These are phyloP conservation scores for Mycteria americana DNA, from an alignment of 2,797 vertebrate genomes.

Conservation along the genomic window DNA sequence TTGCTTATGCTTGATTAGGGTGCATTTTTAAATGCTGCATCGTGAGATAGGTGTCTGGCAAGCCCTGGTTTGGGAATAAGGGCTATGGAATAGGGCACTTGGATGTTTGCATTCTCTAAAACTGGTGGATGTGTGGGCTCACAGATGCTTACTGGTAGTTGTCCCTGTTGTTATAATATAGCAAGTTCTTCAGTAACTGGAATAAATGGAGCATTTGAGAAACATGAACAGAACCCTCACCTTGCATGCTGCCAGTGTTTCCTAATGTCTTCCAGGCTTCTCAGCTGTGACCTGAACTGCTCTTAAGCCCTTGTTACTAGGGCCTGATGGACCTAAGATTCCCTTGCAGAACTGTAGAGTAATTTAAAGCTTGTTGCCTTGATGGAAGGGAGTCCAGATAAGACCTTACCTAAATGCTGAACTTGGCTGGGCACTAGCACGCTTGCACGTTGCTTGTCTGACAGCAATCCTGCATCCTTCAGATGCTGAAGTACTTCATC, in stretches of 20 bases:
- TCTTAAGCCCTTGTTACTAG: background rate
- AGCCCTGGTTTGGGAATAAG: background rate
- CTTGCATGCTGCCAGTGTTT: background rate
- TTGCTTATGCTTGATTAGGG: background rate
- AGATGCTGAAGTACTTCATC: background rate
- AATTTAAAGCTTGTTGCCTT: background rate
- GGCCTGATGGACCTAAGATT: background rate
- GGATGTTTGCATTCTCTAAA: background rate
- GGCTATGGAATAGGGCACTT: background rate
- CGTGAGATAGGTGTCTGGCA: background rate
- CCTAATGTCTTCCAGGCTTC: background rate
- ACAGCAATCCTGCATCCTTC: background rate
- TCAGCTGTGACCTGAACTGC: background rate
- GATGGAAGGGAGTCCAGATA: background rate
- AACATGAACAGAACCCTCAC: background rate
- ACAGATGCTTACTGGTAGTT: background rate
- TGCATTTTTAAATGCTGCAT: background rate
- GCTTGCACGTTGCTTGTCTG: background rate
- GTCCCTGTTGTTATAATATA: background rate
- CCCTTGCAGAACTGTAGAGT: background rate
- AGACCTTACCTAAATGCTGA: background rate
- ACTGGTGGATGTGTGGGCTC: background rate
- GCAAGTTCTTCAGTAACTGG: background rate
- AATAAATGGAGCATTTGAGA: background rate
- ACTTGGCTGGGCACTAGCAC: background rate